Base-by-base conservation (phyloP, 2,797 vertebrate species). In the Hapalemur alaotrensis region DNA sequence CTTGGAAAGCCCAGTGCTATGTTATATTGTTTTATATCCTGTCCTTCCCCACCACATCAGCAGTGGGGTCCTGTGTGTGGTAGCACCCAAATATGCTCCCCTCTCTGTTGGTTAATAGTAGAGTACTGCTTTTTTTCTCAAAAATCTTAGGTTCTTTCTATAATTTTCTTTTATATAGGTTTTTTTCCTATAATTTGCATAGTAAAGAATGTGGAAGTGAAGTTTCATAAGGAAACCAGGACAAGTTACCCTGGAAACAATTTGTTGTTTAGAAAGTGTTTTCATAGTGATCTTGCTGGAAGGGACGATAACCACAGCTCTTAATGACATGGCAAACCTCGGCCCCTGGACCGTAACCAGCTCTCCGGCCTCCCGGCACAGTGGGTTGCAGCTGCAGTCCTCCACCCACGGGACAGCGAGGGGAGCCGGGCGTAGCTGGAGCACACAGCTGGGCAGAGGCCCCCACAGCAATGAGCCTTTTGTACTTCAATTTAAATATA, bases 21-120 rank as follows among this genome's bases (percentile, higher is more conserved):
- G 78, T 67, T 41, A 50, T 9, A 0, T 12, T 22, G 43, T 23
- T 80, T 61, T 25, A 2, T 32, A 13, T 30, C 69, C 32, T 61
- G 35, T 30, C 18, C 50, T 52, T 23, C 43, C 10, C 38, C 3
- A 0, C 14, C 73, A 1, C 1, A 7, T n/a, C 35, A 61, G 18
- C 20, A 57, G 4, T 0, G 9, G 70, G 25, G 12, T 17, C n/a
- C 2, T 41, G 0, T 15, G 0, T 14, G 1, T 14, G 1, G 5
- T 1, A 25, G 73, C 22, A 23, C 32, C 65, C 63, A 22, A 15
- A n/a, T 1, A 0, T 32, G 35, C 48, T 65, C 43, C 41, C 80
- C 28, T 65, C 43, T 46, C 0, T 25, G 15, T 61, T 32, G 15
- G n/a, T 30, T 72, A 76, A 35, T 25, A 41, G 2, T 43, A 4